Percentiles rank a stretch among this genome's conserved stretches.
Conservation (phyloP, 2,888 invertebrate species). For the Tribolium freemani region DNA sequence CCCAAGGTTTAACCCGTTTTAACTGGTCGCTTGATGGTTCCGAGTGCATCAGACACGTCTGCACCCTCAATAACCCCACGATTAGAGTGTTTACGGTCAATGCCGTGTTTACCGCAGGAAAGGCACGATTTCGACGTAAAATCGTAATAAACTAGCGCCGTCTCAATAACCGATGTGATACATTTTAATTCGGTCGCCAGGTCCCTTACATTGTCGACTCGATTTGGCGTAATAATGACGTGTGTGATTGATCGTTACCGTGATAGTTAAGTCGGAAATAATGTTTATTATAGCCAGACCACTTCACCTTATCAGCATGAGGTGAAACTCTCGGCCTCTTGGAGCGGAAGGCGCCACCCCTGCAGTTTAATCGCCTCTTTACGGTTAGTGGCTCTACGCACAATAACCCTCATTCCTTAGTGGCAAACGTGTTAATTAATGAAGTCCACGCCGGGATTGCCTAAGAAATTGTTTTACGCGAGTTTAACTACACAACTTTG, state of each 20-base stretch:
- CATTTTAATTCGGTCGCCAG: conserved; percentile 44
- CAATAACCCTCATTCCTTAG: conserved; percentile 44
- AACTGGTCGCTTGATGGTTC: conserved; percentile 18
- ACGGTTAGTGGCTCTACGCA: conserved; percentile 48
- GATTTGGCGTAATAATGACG: conserved; percentile 21
- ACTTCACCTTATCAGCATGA: conserved; percentile 43
- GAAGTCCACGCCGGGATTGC: conserved; percentile 43
- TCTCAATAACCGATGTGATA: conserved; percentile 47
- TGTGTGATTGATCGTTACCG: conserved; percentile 40
- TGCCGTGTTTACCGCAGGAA: conserved; percentile 46
- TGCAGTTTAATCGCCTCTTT: conserved; percentile 46
- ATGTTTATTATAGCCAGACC: conserved; percentile 39
- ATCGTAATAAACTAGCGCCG: conserved; percentile 45
- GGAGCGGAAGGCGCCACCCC: conserved; percentile 36
- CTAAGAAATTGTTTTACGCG: conserved; percentile 45
- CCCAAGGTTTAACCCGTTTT: conserved; percentile 28
- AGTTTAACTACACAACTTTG: conserved; percentile 32
- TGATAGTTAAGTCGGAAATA: conserved; percentile 38
- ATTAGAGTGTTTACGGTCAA: conserved; percentile 43
- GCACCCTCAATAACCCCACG: conserved; percentile 23
- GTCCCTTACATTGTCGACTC: background rate
- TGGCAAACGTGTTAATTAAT: conserved; percentile 48
- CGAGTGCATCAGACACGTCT: conserved; percentile 34
- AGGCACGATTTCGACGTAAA: conserved; percentile 48
- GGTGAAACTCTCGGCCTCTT: conserved; percentile 25